Evolutionary conservation across 2,888 invertebrate species (phyloP).

Genomic region (Epicampocera succincta): DNA sequence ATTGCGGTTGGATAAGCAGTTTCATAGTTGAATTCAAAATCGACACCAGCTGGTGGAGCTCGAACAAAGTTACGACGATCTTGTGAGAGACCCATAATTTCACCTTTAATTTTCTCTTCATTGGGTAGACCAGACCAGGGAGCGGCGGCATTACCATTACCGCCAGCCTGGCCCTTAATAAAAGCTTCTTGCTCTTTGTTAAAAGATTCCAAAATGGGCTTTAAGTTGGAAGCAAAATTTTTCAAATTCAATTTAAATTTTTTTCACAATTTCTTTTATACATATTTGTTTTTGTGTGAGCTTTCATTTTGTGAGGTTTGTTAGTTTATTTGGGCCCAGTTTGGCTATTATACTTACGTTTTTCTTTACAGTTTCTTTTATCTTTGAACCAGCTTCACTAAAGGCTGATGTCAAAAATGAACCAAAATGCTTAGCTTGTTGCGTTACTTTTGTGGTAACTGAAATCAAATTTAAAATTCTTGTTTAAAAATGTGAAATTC

Average conservation of each 20-base stretch:
- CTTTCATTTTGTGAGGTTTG: slow-evolving; percentile 2
- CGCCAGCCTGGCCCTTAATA: slow-evolving; percentile 90
- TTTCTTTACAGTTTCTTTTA: slow-evolving; percentile 98
- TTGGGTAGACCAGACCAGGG: slow-evolving; percentile 98
- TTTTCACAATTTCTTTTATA: too few species aligned
- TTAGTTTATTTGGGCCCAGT: slow-evolving; percentile 22
- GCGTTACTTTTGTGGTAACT: slow-evolving; percentile 95
- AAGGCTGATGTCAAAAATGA: slow-evolving; percentile 97
- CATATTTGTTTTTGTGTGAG: neutral
- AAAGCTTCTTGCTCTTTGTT: slow-evolving; percentile 98
- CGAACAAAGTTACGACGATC: slow-evolving; percentile 98
- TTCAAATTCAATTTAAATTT: slow-evolving; percentile 23
- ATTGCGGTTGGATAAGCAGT: slow-evolving; percentile 95
- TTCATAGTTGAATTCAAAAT: slow-evolving; percentile 97
- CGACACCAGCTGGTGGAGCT: slow-evolving; percentile 96
- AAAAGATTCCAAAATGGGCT: slow-evolving; percentile 98
- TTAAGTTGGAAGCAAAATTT: slow-evolving; percentile 71
- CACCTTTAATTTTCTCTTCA: slow-evolving; percentile 95
- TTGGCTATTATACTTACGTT: slow-evolving; percentile 87
- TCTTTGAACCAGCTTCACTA: slow-evolving; percentile 97
- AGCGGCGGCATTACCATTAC: slow-evolving; percentile 86
- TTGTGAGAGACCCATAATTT: slow-evolving; percentile 97
- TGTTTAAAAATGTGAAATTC: neutral
- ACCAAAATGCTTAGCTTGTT: slow-evolving; percentile 94
- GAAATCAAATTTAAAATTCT: slow-evolving; percentile 62